Evolutionary conservation across 2,797 vertebrate genomes (phyloP).

Genomic region (Manis javanica): DNA sequence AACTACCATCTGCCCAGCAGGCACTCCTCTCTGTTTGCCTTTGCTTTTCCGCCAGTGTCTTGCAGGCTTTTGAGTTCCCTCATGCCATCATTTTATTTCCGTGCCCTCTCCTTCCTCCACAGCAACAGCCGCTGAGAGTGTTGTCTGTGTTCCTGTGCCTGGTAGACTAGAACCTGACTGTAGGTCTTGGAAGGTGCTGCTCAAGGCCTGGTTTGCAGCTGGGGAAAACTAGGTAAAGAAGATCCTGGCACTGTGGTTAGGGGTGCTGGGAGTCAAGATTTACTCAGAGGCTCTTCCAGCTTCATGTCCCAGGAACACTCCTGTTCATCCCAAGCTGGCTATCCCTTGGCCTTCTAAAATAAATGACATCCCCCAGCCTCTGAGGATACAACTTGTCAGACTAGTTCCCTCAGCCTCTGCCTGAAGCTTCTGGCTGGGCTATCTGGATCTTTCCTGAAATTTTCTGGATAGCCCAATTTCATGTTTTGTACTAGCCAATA

Average conservation of each 20-base stretch:
- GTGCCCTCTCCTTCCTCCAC: neutral
- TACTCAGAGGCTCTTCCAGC: neutral
- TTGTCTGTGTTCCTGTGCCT: neutral
- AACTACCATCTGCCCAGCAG: neutral
- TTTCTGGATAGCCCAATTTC: neutral
- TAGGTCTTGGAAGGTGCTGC: neutral
- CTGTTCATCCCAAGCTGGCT: neutral
- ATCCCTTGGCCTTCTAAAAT: neutral
- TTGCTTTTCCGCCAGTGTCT: neutral
- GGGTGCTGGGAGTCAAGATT: neutral
- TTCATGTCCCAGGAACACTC: neutral
- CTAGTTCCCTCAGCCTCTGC: neutral
- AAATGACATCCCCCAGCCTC: neutral
- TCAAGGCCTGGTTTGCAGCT: neutral
- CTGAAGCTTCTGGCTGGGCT: neutral
- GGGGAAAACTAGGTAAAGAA: neutral
- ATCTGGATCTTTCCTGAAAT: conserved; percentile 16
- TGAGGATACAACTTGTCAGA: neutral
- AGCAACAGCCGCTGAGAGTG: neutral
- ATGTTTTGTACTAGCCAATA: conserved; percentile 49
- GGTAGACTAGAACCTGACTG: neutral
- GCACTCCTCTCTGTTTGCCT: neutral
- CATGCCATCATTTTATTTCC: neutral
- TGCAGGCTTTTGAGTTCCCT: neutral
- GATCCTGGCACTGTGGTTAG: neutral